Evolutionary conservation across 2,113 vertebrate species (phyloP).

Genomic region (Melanerpes formicivorus): DNA sequence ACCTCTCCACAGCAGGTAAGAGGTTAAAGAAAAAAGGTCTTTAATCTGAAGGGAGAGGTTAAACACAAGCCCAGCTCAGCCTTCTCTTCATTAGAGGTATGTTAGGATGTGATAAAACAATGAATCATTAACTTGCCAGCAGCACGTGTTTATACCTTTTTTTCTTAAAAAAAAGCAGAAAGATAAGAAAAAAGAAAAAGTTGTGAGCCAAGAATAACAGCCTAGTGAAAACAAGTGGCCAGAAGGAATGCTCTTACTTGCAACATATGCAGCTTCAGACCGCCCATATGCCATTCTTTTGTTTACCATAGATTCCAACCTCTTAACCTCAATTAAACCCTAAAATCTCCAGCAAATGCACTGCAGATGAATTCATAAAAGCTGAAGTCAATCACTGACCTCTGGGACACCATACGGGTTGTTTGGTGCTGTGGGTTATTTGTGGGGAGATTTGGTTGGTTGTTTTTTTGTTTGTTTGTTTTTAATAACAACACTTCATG

Average conservation of each 20-base stretch:
- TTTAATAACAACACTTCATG: not conserved
- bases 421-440: not conserved
- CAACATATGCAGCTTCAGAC: conserved; percentile 34
- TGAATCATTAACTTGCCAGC: conserved; percentile 52
- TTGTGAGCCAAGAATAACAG: conserved; percentile 4
- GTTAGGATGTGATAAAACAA: conserved; percentile 47
- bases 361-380: conserved; percentile 65
- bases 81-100: conserved; percentile 22
- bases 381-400: conserved; percentile 2
- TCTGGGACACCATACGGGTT: not conserved
- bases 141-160: not conserved
- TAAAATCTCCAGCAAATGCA: conserved; percentile 36
- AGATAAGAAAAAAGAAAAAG: not conserved
- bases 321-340: conserved; percentile 69
- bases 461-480: not conserved
- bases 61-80: conserved; percentile 31
- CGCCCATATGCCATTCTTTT: conserved; percentile 56
- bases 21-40: not conserved
- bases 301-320: conserved; percentile 54
- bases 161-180: not conserved
- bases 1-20: not conserved
- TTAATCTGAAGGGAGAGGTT: conserved; percentile 7
- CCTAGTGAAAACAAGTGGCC: conserved; percentile 18
- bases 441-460: too few species aligned
- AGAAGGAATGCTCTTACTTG: conserved; percentile 42